Base-by-base conservation (phyloP, 2,888 invertebrate genomes). In the Drosophila leonis region DNA sequence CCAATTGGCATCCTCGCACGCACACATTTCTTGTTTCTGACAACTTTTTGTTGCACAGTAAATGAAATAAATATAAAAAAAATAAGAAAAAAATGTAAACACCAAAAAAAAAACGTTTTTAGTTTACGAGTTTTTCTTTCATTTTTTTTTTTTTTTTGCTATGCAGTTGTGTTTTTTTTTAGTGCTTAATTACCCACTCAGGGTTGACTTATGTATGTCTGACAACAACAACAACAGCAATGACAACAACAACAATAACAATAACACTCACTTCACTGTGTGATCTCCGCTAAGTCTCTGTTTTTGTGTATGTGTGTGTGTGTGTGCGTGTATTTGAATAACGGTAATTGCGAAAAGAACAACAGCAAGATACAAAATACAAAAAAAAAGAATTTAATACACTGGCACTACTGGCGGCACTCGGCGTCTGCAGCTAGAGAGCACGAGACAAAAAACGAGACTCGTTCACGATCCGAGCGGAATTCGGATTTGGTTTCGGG, bases 211-310 rank as follows among this genome's bases (percentile, higher is more conserved):
- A 42, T 51, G 75, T 75, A 31, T 49, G 75, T 75, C 60, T 60
- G 59, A 55, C 59, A 70, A 31, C 57, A 63, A 46, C 51, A 65
- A 65, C 46, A 78, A 72, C 57, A 67, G 59, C 84, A 83, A 48
- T 39, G 57, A 55, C 42, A 72, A 49, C 59, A 54, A 65, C 55
- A 71, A 27, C 61, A 59, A 56, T 41, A 65, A 65, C 46, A 78
- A 75, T 55, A 71, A 75, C 89, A 87, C 83, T 84, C 84, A 89
- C 88, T 89, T 87, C 84, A 89, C 89, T 83, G 71, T 81, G 72
- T 54, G 65, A 70, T 67, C 59, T 60, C 48, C 55, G 52, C 49
- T 62, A 41, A 35, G 54, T 78, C 68, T 76, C 29, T 75, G 41
- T n/a, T 35, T 37, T 15, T 5, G 2, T 24, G 24, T 24, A 4